Evolutionary conservation across 2,888 invertebrate species (phyloP).

Genomic region (Elegia similella): DNA sequence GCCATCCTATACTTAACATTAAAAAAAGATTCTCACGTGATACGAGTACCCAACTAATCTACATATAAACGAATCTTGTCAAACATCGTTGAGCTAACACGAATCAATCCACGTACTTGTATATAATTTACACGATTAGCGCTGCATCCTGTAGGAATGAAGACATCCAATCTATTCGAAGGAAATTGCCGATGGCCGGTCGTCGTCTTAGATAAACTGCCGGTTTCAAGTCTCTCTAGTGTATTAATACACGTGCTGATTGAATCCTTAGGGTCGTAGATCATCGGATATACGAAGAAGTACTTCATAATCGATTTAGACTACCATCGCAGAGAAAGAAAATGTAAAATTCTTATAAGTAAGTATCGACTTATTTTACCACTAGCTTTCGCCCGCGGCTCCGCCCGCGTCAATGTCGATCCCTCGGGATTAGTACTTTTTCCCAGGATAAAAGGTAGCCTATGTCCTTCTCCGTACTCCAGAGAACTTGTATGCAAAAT

Average conservation of each 20-base stretch:
- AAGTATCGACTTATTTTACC: too few relatives aligned
- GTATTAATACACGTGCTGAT: conserved; percentile 9
- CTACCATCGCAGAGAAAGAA: too few relatives aligned
- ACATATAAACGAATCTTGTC: neutral
- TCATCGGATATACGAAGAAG: neutral
- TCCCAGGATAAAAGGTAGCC: too few relatives aligned
- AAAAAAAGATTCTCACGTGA: too few relatives aligned
- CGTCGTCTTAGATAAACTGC: conserved; percentile 64
- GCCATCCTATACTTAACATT: too few relatives aligned
- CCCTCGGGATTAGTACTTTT: too few relatives aligned
- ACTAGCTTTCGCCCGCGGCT: too few relatives aligned
- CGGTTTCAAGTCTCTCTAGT: neutral
- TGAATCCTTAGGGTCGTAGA: conserved; percentile 4
- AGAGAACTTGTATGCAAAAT: too few relatives aligned
- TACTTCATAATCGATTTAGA: neutral
- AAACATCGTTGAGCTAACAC: neutral
- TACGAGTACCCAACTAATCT: neutral
- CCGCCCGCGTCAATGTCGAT: too few relatives aligned
- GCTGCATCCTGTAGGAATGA: conserved; percentile 23
- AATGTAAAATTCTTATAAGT: too few relatives aligned
- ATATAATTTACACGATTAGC: conserved; percentile 15
- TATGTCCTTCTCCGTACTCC: too few relatives aligned
- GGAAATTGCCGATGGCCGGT: conserved; percentile 68
- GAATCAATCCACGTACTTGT: conserved; percentile 47
- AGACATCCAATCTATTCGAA: conserved; percentile 66